Base-by-base conservation (phyloP, 2,888 invertebrate genomes). In the Ectemnius continuus region DNA sequence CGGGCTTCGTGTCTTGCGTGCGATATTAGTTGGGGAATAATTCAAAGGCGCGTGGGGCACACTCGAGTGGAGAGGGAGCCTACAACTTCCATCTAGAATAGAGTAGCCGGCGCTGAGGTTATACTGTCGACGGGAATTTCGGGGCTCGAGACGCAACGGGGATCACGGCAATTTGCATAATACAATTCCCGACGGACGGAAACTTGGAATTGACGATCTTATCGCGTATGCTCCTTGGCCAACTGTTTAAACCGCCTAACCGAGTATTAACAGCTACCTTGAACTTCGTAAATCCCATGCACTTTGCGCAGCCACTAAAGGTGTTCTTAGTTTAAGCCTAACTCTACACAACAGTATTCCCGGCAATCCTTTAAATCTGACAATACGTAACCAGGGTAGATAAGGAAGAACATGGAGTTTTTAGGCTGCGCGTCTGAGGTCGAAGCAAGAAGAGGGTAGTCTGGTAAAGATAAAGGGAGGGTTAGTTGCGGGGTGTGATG, bases 161-260 rank as follows among this genome's bases (percentile, higher is more conserved):
- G 69, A 61, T 63, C 48, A 11, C 45, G 79, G 68, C 70, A 82
- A 82, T 82, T 82, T 80, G 75, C 82, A 82, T 82, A 82, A 82
- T 82, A 82, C 80, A 82, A 82, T 82, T 79, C 80, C 75, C 67
- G 64, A 46, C 72, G 60, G 62, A 76, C 78, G 78, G 80, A 76
- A 76, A 78, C 76, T 67, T 66, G 80, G 36, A 80, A 78, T 82
- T 76, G 75, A 76, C 75, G 78, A 82, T 82, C 73, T 76, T 82
- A 82, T 82, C 82, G 64, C 36, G 36, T 36, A 61, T 45, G 46
- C 46, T 64, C 48, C 67, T 57, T 68, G 57, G 20, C 36, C 48
- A 61, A 52, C 52, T 52, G 14, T 13, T 52, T 52, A 52, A 52
- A 2, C 52, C 13, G 8, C 14, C 16, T 16, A 52, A 36, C 36